These are phyloP conservation scores for Hydrozoanthus tunicans DNA, from an alignment of 64 coral and sea anemone genomes.

Conservation along the genomic window DNA sequence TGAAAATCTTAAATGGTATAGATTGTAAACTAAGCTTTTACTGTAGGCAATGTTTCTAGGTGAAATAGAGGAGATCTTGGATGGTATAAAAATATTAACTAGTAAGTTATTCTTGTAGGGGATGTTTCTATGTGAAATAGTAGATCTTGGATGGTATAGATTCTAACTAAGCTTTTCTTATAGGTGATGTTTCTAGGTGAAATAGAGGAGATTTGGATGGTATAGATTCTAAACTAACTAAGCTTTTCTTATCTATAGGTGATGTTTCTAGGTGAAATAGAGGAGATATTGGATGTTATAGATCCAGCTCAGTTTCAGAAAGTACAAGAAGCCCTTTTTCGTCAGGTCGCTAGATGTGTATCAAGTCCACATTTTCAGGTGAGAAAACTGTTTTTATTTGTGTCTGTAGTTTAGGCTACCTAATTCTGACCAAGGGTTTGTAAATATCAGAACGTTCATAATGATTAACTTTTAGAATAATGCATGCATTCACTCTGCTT, in stretches of 20 bases:
- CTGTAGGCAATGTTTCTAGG: constrained; percentile 95
- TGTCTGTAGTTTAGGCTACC: no score
- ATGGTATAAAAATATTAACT: constrained; percentile 69
- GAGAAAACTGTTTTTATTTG: background rate
- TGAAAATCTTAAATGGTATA: no score
- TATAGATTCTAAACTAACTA: background rate
- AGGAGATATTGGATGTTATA: constrained; percentile 99
- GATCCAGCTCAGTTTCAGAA: constrained; percentile 96
- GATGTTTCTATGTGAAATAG: no score
- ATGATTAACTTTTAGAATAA: no score
- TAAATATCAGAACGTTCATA: no score
- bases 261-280: constrained; percentile 99
- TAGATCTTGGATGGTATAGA: no score
- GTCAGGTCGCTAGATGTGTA: constrained; percentile 92
- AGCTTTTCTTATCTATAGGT: constrained; percentile 52
- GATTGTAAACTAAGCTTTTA: no score
- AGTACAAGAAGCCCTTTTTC: constrained; percentile 82
- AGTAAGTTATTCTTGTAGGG: no score
- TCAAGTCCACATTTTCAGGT: constrained; percentile 99
- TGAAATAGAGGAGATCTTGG: constrained; percentile 99
- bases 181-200: background rate
- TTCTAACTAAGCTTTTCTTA: background rate
- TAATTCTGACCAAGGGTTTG: no score
- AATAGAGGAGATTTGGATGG: no score
- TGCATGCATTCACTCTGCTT: no score